These are phyloP conservation scores for Lasioglossum vierecki DNA, from an alignment of 2,888 invertebrate genomes.

Conservation along the genomic window DNA sequence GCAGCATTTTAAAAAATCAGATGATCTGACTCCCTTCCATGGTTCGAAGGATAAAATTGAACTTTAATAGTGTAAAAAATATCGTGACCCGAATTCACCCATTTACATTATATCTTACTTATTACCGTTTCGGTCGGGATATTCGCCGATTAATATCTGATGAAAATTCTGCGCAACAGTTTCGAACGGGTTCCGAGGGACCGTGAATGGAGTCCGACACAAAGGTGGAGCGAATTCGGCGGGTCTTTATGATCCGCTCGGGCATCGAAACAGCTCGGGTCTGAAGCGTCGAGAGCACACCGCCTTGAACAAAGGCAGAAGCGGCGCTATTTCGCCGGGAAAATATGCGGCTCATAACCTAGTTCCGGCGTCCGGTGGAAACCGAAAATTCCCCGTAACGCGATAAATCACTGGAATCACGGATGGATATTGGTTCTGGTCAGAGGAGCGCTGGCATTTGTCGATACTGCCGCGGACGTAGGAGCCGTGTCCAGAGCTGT, in stretches of 20 bases:
- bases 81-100: background rate
- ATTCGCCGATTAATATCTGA: background rate
- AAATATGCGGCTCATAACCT: conserved; percentile 33
- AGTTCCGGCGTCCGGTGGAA: conserved; percentile 28
- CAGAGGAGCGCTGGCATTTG: conserved; percentile 56
- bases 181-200: background rate
- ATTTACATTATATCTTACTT: background rate
- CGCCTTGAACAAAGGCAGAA: background rate
- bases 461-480: conserved; percentile 58
- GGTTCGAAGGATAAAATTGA: background rate
- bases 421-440: conserved; percentile 65
- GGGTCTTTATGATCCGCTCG: conserved; percentile 3
- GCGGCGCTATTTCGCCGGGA: conserved; percentile 11
- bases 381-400: conserved; percentile 60
- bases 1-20: background rate
- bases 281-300: background rate
- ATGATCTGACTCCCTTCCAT: background rate
- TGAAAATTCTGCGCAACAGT: background rate
- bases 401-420: conserved; percentile 59
- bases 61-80: background rate
- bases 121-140: background rate
- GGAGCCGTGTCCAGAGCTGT: conserved; percentile 29
- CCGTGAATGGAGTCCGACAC: background rate
- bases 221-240: conserved; percentile 8
- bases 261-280: background rate